Evolutionary conservation across 2,113 vertebrate genomes (phyloP).

Genomic region (Pao palembangensis): DNA sequence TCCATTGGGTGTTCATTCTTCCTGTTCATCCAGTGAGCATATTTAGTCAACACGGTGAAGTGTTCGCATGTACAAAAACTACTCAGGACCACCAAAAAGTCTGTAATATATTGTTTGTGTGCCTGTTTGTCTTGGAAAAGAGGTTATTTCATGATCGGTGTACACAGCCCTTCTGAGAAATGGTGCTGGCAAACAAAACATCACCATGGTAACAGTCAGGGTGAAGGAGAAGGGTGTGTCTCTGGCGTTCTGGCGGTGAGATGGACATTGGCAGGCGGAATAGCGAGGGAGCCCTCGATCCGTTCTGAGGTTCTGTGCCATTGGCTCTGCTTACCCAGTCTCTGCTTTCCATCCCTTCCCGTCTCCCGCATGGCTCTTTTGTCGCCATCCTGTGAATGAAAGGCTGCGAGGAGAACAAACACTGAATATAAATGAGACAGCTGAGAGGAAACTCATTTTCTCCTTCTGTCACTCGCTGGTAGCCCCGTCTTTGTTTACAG

Average conservation of each 20-base stretch:
- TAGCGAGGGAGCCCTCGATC: slow-evolving; percentile 19
- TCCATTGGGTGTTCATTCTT: slow-evolving; percentile 14
- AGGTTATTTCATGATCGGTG: slow-evolving; percentile 37
- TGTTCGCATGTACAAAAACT: slow-evolving; percentile 9
- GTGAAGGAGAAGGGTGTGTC: slow-evolving; percentile 64
- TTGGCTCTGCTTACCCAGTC: slow-evolving; percentile 44
- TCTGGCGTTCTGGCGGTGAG: slow-evolving; percentile 44
- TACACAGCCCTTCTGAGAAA: slow-evolving; percentile 33
- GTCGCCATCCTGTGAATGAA: slow-evolving; percentile 61
- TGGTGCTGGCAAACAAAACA: slow-evolving; percentile 57
- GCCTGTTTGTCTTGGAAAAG: slow-evolving; percentile 31
- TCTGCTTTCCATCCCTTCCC: slow-evolving; percentile 32
- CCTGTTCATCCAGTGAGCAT: neutral
- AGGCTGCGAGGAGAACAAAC: slow-evolving; percentile 62
- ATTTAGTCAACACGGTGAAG: slow-evolving; percentile 9
- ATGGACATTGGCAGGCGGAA: slow-evolving; percentile 53
- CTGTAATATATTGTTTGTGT: slow-evolving; percentile 17
- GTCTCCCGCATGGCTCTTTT: slow-evolving; percentile 47
- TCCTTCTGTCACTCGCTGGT: slow-evolving; percentile 41
- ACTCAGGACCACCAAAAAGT: neutral
- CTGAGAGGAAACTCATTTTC: slow-evolving; percentile 52
- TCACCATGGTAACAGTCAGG: slow-evolving; percentile 63
- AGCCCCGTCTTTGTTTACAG: slow-evolving; percentile 44
- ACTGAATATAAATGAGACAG: slow-evolving; percentile 73
- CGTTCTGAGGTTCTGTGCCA: slow-evolving; percentile 45